Conservation (phyloP, 1,140 invertebrate species). For the Panulirus ornatus region DNA sequence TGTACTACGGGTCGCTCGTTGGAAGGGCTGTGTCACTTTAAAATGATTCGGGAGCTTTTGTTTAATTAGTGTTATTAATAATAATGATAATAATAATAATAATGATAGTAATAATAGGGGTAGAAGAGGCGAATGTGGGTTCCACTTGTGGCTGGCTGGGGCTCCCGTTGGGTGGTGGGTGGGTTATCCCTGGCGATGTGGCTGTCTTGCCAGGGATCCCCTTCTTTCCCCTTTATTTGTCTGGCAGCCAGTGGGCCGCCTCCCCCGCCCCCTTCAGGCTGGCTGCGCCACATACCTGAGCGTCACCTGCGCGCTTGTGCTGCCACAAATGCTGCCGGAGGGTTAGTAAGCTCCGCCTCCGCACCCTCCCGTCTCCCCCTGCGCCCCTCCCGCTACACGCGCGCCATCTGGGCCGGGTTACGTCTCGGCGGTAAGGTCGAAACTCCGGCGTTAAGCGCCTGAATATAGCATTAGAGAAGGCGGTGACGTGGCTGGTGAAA, state of each 20-base stretch:
- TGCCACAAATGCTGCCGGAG: constrained; percentile 34
- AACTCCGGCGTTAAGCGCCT: background rate
- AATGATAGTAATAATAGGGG: no score
- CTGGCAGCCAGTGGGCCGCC: background rate
- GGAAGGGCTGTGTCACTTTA: no score
- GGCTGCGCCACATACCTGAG: constrained; percentile 65
- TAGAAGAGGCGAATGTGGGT: no score
- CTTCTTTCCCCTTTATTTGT: constrained; percentile 7
- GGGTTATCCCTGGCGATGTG: background rate
- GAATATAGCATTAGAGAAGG: background rate
- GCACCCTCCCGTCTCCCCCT: constrained; percentile 8
- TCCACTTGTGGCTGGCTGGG: no score
- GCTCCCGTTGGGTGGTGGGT: background rate
- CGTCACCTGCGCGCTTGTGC: constrained; percentile 56
- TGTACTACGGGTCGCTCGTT: no score
- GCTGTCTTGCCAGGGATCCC: constrained; percentile 4
- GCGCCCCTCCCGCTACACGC: constrained; percentile 8
- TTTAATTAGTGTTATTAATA: no score
- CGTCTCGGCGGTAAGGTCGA: constrained; percentile 39
- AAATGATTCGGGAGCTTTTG: no score
- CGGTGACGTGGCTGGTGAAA: constrained; percentile 47
- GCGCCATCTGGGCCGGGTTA: constrained; percentile 50
- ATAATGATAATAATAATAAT: no score
- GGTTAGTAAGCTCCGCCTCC: constrained; percentile 39
- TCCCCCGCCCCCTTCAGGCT: background rate